Evolutionary conservation across 2,888 invertebrate genomes (phyloP).

Genomic region (Venusia cambrica): DNA sequence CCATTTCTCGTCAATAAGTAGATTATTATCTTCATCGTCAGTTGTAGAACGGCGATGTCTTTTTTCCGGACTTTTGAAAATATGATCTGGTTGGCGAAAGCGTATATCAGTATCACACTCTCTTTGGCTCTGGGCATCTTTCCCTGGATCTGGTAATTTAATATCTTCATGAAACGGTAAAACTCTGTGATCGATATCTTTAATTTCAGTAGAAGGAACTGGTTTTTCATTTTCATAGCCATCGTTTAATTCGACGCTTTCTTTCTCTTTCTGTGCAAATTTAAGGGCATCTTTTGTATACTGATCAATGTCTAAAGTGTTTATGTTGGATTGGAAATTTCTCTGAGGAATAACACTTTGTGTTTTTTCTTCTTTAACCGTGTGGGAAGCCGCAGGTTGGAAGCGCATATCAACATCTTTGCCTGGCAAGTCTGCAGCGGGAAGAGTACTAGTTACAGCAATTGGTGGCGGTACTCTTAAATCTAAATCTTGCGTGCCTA

Average conservation of each 20-base stretch:
- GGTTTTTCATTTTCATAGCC: slow-evolving; percentile 54
- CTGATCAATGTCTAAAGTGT: slow-evolving; percentile 76
- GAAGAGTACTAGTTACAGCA: slow-evolving; percentile 44
- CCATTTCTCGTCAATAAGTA: slow-evolving; percentile 84
- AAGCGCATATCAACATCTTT: slow-evolving; percentile 77
- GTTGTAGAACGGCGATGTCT: slow-evolving; percentile 73
- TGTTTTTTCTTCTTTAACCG: slow-evolving; percentile 41
- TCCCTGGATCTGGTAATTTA: slow-evolving; percentile 40
- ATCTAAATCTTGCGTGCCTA: slow-evolving; percentile 66
- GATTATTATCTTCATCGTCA: slow-evolving; percentile 81
- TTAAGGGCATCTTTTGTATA: slow-evolving; percentile 78
- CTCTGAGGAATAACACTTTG: slow-evolving; percentile 36
- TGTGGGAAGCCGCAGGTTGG: slow-evolving; percentile 45
- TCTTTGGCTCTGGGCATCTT: slow-evolving; percentile 42
- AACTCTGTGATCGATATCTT: slow-evolving; percentile 75
- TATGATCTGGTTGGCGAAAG: slow-evolving; percentile 69
- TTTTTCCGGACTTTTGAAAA: slow-evolving; percentile 70
- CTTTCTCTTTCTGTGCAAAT: slow-evolving; percentile 72
- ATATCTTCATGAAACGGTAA: slow-evolving; percentile 64
- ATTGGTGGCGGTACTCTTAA: slow-evolving; percentile 66
- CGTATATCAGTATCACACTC: slow-evolving; percentile 73
- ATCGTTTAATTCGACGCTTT: slow-evolving; percentile 70
- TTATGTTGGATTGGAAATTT: slow-evolving; percentile 52
- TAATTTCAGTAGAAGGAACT: slow-evolving; percentile 50
- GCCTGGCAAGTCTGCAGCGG: slow-evolving; percentile 59